Evolutionary conservation across 2,888 invertebrate genomes (phyloP), one percentile per base, ranked within the genome.

Genomic region (Epirrhoe tristata): DNA sequence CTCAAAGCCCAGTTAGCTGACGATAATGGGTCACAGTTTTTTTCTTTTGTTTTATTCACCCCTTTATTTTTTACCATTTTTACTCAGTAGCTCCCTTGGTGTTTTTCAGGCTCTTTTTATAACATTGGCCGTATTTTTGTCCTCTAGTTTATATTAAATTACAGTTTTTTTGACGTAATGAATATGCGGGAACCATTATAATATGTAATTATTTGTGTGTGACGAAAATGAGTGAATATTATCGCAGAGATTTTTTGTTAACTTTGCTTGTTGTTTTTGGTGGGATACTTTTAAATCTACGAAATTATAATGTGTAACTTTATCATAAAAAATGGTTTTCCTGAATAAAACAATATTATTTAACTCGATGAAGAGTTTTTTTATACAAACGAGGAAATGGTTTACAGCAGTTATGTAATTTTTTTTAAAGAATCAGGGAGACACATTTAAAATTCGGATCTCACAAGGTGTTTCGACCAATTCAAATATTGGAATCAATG

Each of bases 61-160:
- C 89, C 83, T 87, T 88, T 82, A 76, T 77, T 80, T 82, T 85
- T 82, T 63, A 67, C 55, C 54, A 50, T 58, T 88, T 89, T 84
- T 78, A 79, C 73, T 74, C 85, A 79, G 83, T 83, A 85, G 85
- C 87, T 79, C 83, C 83, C 82, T 80, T 77, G 69, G 67, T 72
- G 82, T 89, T 92, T 91, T 90, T 89, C 75, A 78, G 79, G 58
- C 77, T 75, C 75, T 89, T 90, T 90, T 91, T 89, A 81, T 85
- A 77, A 81, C 84, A 91, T 90, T 93, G 85, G 89, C 91, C 76
- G 81, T 88, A 89, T 92, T 92, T 88, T 87, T 89, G 90, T 91
- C 89, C 81, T 88, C 87, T 91, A 90, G 87, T 92, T 93, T 93
- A 91, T 93, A 93, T 93, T 92, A 92, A 92, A 93, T 93, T 93